Conservation (phyloP, 2,888 invertebrate species). For the Anoplius nigerrimus region DNA sequence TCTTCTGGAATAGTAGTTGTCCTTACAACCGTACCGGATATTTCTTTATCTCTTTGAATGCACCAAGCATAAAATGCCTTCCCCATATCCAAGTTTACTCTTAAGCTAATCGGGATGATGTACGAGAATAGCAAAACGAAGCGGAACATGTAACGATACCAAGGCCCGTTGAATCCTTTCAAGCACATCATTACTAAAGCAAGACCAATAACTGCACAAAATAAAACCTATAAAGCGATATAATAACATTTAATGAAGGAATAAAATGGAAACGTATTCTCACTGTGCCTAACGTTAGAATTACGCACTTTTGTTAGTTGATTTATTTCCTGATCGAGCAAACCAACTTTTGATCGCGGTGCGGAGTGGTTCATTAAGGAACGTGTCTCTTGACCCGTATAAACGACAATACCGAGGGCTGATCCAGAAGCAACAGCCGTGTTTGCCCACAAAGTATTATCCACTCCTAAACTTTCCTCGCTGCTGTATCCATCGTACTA, state of each 20-base stretch:
- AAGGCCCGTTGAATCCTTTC: slow-evolving; percentile 97
- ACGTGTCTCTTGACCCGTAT: slow-evolving; percentile 96
- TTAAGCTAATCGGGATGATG: slow-evolving; percentile 98
- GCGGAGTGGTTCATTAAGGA: slow-evolving; percentile 99
- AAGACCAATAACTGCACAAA: slow-evolving; percentile 91
- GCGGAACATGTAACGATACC: slow-evolving; percentile 97
- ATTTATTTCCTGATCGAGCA: slow-evolving; percentile 97
- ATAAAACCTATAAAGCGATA: slow-evolving; percentile 80
- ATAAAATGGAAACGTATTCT: neutral
- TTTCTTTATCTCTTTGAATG: slow-evolving; percentile 94
- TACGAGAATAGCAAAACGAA: slow-evolving; percentile 98
- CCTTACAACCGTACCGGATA: slow-evolving; percentile 95
- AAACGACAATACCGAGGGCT: slow-evolving; percentile 95
- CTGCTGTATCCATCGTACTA: slow-evolving; percentile 80
- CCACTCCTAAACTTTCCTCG: slow-evolving; percentile 92
- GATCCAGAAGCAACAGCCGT: slow-evolving; percentile 98
- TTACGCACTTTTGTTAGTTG: slow-evolving; percentile 89
- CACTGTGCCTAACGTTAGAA: neutral
- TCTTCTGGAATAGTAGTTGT: slow-evolving; percentile 99
- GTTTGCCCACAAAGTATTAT: slow-evolving; percentile 99
- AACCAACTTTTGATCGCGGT: slow-evolving; percentile 96
- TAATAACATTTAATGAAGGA: slow-evolving; percentile 2
- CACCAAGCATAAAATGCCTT: slow-evolving; percentile 98
- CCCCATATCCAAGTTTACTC: slow-evolving; percentile 99
- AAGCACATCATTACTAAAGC: slow-evolving; percentile 96